These are phyloP conservation scores for Pteromalus puparum DNA, from an alignment of 1,140 invertebrate species.

Conservation along the genomic window DNA sequence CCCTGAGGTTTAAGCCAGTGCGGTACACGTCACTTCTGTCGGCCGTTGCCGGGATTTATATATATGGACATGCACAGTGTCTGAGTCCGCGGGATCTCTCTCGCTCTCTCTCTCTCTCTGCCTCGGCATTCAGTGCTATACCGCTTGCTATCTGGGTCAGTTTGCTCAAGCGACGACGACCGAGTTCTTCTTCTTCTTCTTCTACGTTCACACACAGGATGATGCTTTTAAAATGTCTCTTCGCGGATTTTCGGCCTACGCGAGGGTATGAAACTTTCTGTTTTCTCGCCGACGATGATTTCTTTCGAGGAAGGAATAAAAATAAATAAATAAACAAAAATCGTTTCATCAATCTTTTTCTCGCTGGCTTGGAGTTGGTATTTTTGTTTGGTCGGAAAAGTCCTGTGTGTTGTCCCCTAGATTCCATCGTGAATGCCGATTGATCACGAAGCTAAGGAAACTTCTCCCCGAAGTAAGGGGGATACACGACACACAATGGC, in stretches of 20 bases:
- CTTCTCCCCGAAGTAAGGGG: not conserved
- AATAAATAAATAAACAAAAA: too few relatives aligned
- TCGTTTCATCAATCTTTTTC: too few relatives aligned
- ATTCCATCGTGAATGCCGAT: slow-evolving; percentile 15
- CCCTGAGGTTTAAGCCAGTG: not conserved
- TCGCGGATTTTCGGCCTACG: slow-evolving; percentile 11
- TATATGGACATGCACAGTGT: slow-evolving; percentile 48
- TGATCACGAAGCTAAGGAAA: not conserved
- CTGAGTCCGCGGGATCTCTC: slow-evolving; percentile 19
- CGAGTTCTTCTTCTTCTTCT: slow-evolving; percentile 51
- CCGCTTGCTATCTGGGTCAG: slow-evolving; percentile 57
- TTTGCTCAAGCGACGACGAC: slow-evolving; percentile 53
- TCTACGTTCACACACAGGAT: slow-evolving; percentile 33
- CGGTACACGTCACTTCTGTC: not conserved
- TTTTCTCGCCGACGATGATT: not conserved
- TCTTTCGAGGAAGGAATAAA: too few relatives aligned
- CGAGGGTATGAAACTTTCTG: not conserved
- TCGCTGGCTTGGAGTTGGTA: not conserved
- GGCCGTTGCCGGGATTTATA: slow-evolving; percentile 54
- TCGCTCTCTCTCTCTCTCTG: not conserved
- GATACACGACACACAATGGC: too few relatives aligned
- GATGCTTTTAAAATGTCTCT: not conserved
- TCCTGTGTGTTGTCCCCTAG: not conserved
- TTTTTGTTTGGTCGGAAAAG: not conserved
- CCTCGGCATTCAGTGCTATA: slow-evolving; percentile 48